Evolutionary conservation across 1,140 invertebrate species (phyloP).

Genomic region (Macrosteles quadrilineatus): DNA sequence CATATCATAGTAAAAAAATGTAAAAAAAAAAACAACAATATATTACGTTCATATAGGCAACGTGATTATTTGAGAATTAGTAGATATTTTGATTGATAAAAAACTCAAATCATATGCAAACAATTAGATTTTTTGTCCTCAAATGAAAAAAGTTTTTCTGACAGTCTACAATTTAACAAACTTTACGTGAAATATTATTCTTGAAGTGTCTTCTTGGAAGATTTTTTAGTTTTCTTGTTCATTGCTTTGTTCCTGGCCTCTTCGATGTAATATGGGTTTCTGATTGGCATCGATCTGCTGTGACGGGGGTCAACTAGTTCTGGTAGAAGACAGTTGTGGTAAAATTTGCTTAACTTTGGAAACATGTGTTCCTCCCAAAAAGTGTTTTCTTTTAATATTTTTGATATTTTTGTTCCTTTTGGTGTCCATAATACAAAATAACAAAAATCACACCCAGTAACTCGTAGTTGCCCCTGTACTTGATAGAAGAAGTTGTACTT

Average conservation of each 20-base stretch:
- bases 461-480: slow-evolving; percentile 36
- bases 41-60: too few species aligned
- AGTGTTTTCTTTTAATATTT: slow-evolving; percentile 37
- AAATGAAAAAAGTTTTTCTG: too few species aligned
- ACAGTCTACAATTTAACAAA: too few species aligned
- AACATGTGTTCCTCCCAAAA: slow-evolving; percentile 42
- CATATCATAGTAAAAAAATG: too few species aligned
- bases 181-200: too few species aligned
- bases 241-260: not conserved
- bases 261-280: slow-evolving; percentile 39
- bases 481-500: slow-evolving; percentile 13
- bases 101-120: too few species aligned
- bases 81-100: too few species aligned
- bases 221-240: too few species aligned
- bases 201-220: too few species aligned
- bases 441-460: slow-evolving; percentile 31
- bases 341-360: slow-evolving; percentile 41
- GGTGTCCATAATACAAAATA: slow-evolving; percentile 39
- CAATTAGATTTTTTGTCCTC: too few species aligned
- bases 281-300: slow-evolving; percentile 41
- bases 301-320: slow-evolving; percentile 47
- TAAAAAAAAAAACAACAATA: too few species aligned
- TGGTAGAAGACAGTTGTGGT: slow-evolving; percentile 44
- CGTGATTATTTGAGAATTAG: too few species aligned
- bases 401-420: slow-evolving; percentile 29